Conservation (phyloP, 53 echinoderm and acorn worm species). For the Crossaster papposus region DNA sequence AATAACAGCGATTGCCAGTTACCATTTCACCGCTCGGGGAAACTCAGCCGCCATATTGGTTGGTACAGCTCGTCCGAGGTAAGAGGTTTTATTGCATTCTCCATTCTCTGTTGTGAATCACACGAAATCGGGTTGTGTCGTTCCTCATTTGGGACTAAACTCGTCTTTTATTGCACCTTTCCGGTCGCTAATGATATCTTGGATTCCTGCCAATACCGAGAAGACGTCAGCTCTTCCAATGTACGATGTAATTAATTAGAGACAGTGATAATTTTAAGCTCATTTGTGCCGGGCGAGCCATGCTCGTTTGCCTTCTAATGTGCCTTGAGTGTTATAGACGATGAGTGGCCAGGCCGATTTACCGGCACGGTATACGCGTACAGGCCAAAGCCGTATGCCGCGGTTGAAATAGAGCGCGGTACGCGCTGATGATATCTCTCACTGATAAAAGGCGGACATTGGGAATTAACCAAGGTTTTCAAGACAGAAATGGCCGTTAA, state of each 20-base stretch:
- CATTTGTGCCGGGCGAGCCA: constrained; percentile 40
- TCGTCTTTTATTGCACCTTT: constrained; percentile 57
- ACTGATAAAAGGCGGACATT: constrained; percentile 1
- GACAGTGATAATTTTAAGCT: constrained; percentile 60
- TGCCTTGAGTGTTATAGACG: constrained; percentile 47
- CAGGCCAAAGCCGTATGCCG: background rate
- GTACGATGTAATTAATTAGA: constrained; percentile 61
- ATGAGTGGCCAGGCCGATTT: constrained; percentile 21
- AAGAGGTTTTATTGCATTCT: constrained; percentile 31
- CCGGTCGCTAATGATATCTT: constrained; percentile 53
- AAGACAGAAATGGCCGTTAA: background rate
- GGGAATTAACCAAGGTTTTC: background rate
- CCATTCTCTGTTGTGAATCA: constrained; percentile 5
- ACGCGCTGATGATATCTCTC: background rate
- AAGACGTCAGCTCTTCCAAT: constrained; percentile 54
- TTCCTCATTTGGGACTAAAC: constrained; percentile 35
- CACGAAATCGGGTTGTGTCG: constrained; percentile 26
- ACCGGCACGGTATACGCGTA: background rate
- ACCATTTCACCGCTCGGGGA: constrained; percentile 5
- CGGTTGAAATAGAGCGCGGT: background rate
- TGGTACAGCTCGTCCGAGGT: constrained; percentile 35
- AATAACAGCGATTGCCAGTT: constrained; percentile 41
- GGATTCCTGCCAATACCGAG: constrained; percentile 40
- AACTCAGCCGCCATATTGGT: constrained; percentile 52
- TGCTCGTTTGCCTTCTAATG: constrained; percentile 53